These are phyloP conservation scores for Luffia ferchaultella DNA, from an alignment of 2,888 invertebrate species.

Conservation along the genomic window DNA sequence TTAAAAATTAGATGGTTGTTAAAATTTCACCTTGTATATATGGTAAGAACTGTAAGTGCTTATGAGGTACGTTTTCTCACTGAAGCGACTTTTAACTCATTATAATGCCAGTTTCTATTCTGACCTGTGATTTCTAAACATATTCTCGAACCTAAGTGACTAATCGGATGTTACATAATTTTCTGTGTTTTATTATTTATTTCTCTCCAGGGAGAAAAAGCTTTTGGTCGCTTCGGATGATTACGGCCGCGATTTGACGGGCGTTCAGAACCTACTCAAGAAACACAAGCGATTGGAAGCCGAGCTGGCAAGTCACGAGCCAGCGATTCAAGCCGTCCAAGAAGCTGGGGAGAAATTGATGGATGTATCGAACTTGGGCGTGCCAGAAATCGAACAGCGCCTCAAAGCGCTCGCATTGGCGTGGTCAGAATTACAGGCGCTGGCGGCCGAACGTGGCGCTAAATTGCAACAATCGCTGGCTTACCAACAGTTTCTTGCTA, in stretches of 20 bases:
- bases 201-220: constrained; percentile 95
- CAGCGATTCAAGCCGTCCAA: constrained; percentile 93
- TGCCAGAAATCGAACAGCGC: constrained; percentile 90
- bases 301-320: constrained; percentile 96
- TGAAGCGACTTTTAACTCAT: no score
- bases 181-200: no score
- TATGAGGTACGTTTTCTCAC: no score
- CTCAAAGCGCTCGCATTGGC: constrained; percentile 86
- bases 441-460: constrained; percentile 88
- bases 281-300: constrained; percentile 99
- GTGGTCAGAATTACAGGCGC: constrained; percentile 92
- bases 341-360: constrained; percentile 85
- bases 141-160: no score
- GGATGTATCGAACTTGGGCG: constrained; percentile 92
- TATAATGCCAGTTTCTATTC: no score
- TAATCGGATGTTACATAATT: no score
- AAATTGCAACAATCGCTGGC: constrained; percentile 96
- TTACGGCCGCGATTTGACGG: constrained; percentile 97
- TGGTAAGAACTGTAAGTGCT: no score
- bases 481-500: constrained; percentile 97
- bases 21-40: no score
- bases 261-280: constrained; percentile 97
- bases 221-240: constrained; percentile 96
- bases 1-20: no score
- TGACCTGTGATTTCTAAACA: no score